A percentile compares a stretch with the other conserved stretches of the same genome.
These are phyloP conservation scores for Masnerella sp. DNA, from an alignment of 2,888 invertebrate species.

Conservation along the genomic window DNA sequence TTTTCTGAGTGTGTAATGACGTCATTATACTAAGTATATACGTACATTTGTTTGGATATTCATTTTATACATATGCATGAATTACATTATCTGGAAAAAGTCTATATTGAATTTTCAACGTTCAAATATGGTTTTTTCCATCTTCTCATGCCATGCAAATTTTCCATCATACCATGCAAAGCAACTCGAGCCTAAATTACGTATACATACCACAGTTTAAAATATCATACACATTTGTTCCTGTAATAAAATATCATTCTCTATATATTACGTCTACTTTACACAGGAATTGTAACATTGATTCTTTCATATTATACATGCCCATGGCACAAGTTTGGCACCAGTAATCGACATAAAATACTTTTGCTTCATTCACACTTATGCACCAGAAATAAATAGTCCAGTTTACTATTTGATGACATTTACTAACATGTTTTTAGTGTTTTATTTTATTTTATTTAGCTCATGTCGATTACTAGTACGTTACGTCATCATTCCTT, in stretches of 20 bases:
- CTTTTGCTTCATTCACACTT: too few relatives aligned
- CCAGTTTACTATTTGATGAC: too few relatives aligned
- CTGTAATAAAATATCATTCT: slow-evolving; percentile 74
- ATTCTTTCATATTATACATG: slow-evolving; percentile 64
- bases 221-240: slow-evolving; percentile 66
- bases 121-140: slow-evolving; percentile 4
- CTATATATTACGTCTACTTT: slow-evolving; percentile 68
- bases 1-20: too few relatives aligned
- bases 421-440: too few relatives aligned
- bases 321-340: slow-evolving; percentile 63
- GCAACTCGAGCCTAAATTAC: slow-evolving; percentile 62
- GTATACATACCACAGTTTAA: slow-evolving; percentile 57
- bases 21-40: slow-evolving; percentile 21
- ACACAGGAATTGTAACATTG: slow-evolving; percentile 66
- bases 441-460: not conserved
- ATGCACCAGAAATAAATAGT: too few relatives aligned
- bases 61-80: slow-evolving; percentile 27
- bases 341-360: slow-evolving; percentile 34
- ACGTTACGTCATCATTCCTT: slow-evolving; percentile 18
- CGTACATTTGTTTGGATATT: slow-evolving; percentile 21
- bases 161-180: slow-evolving; percentile 47
- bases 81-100: slow-evolving; percentile 9
- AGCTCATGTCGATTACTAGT: slow-evolving; percentile 23
- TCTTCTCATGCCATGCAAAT: not conserved
- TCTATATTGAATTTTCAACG: not conserved